These are phyloP conservation scores for Thera obeliscata DNA, from an alignment of 2,888 invertebrate genomes.

Conservation along the genomic window DNA sequence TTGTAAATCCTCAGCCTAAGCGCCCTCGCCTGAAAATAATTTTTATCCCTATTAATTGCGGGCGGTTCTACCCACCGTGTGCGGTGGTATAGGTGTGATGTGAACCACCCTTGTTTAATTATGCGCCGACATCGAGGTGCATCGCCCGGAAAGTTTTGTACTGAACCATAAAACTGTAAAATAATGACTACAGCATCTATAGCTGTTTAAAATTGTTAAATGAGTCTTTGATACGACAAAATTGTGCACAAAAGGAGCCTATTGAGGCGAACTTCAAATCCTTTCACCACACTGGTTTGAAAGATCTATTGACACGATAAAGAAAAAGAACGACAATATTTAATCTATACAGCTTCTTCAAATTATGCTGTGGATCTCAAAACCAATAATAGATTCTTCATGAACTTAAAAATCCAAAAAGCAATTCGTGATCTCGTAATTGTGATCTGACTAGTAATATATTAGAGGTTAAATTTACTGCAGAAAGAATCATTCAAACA, in stretches of 20 bases:
- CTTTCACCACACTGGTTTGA: too few species aligned
- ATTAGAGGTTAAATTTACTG: too few species aligned
- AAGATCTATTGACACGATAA: too few species aligned
- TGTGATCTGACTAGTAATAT: too few species aligned
- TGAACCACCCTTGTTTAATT: slow-evolving; percentile 57
- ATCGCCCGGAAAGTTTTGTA: slow-evolving; percentile 58
- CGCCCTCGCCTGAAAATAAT: slow-evolving; percentile 17
- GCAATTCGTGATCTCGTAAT: too few species aligned
- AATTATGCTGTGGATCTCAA: too few species aligned
- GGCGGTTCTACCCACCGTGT: slow-evolving; percentile 30
- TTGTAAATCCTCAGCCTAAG: slow-evolving; percentile 21
- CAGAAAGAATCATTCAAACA: too few species aligned
- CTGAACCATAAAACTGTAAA: slow-evolving; percentile 12
- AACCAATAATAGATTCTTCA: too few species aligned
- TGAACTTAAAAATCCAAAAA: too few species aligned
- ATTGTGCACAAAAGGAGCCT: not conserved
- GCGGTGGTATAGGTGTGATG: slow-evolving; percentile 45
- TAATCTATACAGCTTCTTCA: too few species aligned
- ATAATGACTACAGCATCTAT: slow-evolving; percentile 1
- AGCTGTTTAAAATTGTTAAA: not conserved
- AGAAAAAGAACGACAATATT: too few species aligned
- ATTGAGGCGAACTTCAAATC: too few species aligned
- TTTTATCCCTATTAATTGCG: slow-evolving; percentile 40
- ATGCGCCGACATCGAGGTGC: slow-evolving; percentile 63
- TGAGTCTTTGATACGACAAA: not conserved